Base-by-base conservation (phyloP, 2,113 vertebrate species). In the Ictalurus punctatus region DNA sequence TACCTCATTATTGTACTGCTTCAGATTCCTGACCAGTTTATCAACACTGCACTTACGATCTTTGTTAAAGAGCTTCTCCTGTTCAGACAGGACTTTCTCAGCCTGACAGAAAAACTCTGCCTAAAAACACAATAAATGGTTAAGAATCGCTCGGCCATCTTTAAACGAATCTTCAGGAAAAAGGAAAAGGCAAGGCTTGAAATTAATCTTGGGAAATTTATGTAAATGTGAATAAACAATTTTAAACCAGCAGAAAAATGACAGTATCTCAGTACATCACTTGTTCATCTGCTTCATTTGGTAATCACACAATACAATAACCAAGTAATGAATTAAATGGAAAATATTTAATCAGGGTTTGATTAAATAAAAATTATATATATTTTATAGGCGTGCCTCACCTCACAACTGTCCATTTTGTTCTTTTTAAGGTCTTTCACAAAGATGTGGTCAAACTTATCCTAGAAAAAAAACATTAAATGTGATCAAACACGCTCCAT, bases 101-200 rank as follows among this genome's bases (percentile, higher is more conserved):
- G 88, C 91, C 90, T 92, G 92, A 91, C 95, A 96, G 91, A 95
- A 95, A 86, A 92, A 92, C 0, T 1, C 6, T 0, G 34, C 1
- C 94, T 95, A 86, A 61, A 90, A 21, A 48, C 30, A 86, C 65
- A 25, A 86, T 0, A 78, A 40, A 90, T 17, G 40, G 73, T 59
- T 71, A 8, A 89, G 21, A 67, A 63, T 40, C 25, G 61, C 12
- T 34, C 52, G 14, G 27, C 79, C 34, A 82, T 21, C 14, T 19
- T 19, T 21, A 34, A 52, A 40, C 13, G 6, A 34, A 21, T 44
- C 69, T 73, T 73, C 37, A 74, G 71, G 23, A 52, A 52, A 54
- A 54, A 12, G 34, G 9, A 6, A 25, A 59, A 83, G 8, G 2
- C 37, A 23, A 48, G 23, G 23, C 25, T 48, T 27, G 23, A 52